Evolutionary conservation across 2,888 invertebrate species (phyloP).

Genomic region (Caradrina clavipalpis): DNA sequence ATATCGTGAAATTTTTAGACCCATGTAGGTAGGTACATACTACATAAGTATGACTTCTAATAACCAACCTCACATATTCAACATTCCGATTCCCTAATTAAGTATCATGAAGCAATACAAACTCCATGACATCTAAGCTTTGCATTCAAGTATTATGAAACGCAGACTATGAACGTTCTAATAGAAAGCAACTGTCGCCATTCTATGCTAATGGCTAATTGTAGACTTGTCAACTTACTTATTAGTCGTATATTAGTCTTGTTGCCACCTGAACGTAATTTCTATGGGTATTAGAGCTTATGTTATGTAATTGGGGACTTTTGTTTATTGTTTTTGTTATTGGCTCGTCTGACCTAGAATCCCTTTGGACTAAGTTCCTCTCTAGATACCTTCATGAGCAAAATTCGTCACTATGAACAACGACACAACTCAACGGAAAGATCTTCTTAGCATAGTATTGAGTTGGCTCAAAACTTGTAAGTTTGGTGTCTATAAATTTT

Average conservation of each 20-base stretch:
- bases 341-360: no score
- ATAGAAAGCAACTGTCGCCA: conserved; percentile 70
- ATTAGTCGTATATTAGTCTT: conserved; percentile 65
- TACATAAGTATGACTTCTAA: not conserved
- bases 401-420: no score
- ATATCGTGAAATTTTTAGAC: no score
- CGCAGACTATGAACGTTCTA: conserved; percentile 34
- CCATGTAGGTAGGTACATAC: no score
- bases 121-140: conserved; percentile 49
- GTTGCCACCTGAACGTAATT: conserved; percentile 55
- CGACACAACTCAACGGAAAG: no score
- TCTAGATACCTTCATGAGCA: no score
- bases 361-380: no score
- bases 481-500: no score
- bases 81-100: conserved; percentile 52
- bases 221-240: conserved; percentile 65
- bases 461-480: no score
- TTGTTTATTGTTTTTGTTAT: not conserved
- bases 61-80: not conserved
- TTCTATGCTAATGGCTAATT: conserved; percentile 81
- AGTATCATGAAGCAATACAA: conserved; percentile 52
- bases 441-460: no score
- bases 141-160: conserved; percentile 64
- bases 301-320: conserved; percentile 13
- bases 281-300: conserved; percentile 16